Evolutionary conservation across 1,140 invertebrate species (phyloP).

Genomic region (Drosophila kanapiae): DNA sequence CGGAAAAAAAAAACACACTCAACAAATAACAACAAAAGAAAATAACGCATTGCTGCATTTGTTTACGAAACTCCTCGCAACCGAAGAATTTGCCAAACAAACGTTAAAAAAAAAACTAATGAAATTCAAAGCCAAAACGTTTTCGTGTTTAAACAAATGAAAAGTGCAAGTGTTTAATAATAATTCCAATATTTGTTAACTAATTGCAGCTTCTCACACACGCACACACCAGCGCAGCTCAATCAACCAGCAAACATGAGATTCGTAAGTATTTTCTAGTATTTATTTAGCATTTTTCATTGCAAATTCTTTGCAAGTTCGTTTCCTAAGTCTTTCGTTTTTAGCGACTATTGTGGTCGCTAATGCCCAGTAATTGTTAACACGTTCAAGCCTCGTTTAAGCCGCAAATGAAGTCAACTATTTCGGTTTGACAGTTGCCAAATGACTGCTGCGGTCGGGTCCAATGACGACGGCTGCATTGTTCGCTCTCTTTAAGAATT

Average conservation of each 20-base stretch:
- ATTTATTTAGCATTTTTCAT: conserved; percentile 20
- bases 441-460: conserved; percentile 28
- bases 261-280: conserved; percentile 71
- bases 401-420: conserved; percentile 60
- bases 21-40: conserved; percentile 21
- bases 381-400: conserved; percentile 45
- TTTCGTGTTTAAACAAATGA: conserved; percentile 45
- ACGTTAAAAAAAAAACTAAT: conserved; percentile 32
- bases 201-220: conserved; percentile 68
- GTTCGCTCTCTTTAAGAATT: conserved; percentile 58
- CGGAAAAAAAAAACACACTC: conserved; percentile 2
- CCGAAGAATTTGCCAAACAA: conserved; percentile 37
- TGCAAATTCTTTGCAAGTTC: conserved; percentile 59
- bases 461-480: conserved; percentile 20
- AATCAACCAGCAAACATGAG: conserved; percentile 78
- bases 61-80: conserved; percentile 37
- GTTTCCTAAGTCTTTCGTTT: conserved; percentile 77
- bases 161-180: conserved; percentile 64
- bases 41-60: conserved; percentile 53
- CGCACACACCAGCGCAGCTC: conserved; percentile 31
- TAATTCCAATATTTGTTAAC: conserved; percentile 77
- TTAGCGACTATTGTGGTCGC: conserved; percentile 49
- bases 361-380: conserved; percentile 52
- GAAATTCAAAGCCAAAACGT: conserved; percentile 52
- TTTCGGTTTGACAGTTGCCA: conserved; percentile 43